phyloP scores from a whole-genome alignment of 2,888 invertebrate genomes.

The Oligia fasciuncula region DNA sequence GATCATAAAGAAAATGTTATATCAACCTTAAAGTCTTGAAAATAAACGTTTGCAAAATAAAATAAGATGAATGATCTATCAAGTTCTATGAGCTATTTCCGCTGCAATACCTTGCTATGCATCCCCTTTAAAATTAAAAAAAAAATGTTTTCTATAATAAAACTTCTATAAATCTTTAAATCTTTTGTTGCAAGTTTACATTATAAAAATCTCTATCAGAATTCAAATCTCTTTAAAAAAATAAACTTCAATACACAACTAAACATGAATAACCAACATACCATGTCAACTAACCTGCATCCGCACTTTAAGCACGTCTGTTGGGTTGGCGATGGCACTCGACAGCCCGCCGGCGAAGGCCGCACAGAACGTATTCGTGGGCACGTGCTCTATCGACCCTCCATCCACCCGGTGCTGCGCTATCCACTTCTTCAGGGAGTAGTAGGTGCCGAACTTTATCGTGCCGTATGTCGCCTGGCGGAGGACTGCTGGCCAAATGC shows the following conservation, averaged over 20 bases:
- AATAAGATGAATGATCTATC: no score
- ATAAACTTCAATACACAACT: background rate
- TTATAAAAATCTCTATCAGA: background rate
- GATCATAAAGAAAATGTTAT: background rate
- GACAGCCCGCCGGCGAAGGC: conserved; percentile 96
- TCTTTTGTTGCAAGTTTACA: background rate
- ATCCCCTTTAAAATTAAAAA: no score
- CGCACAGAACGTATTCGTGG: conserved; percentile 94
- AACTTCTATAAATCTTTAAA: background rate
- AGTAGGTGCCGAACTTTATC: conserved; percentile 98
- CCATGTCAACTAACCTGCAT: conserved; percentile 93
- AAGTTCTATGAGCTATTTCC: no score
- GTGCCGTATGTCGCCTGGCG: conserved; percentile 98
- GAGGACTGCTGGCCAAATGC: conserved; percentile 97
- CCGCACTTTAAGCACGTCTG: conserved; percentile 98
- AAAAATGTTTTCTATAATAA: no score
- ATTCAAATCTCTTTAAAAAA: background rate
- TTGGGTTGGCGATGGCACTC: conserved; percentile 98
- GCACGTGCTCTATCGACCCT: conserved; percentile 89
- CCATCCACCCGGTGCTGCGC: conserved; percentile 88
- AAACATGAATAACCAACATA: conserved; percentile 16
- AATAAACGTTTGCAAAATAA: background rate
- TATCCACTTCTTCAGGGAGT: conserved; percentile 94
- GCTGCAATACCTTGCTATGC: no score
- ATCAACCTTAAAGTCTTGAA: background rate